Base-by-base conservation (phyloP, 2,113 vertebrate genomes). In the Dipodomys ordii region DNA sequence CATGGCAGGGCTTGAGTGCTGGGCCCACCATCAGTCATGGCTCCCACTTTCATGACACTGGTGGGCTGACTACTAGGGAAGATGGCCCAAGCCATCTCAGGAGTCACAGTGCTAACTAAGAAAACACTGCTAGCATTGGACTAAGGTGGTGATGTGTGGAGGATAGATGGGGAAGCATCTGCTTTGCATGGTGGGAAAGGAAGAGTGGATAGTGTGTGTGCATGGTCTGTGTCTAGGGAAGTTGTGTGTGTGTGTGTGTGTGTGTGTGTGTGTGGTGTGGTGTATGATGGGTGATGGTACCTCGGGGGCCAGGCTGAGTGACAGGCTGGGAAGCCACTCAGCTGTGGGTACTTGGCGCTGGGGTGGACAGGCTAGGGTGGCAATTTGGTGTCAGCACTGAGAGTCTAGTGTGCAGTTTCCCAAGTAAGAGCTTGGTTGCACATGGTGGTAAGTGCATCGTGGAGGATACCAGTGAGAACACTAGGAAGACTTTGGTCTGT, bases 381-480 rank as follows among this genome's bases (percentile, higher is more conserved):
- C 83, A 12, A 8, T 60, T 74, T 25, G 3, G 8, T 78, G 49
- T 80, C 72, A 0, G 53, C 46, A 74, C n/a, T 71, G 65, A 6
- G 32, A 22, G 57, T 44, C 35, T 4, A 11, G 18, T 7, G 57
- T 68, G 16, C 16, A 2, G 6, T 10, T 46, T 35, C 81, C 77
- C 32, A 12, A 7, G 15, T 12, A 0, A 19, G 20, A 27, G 76
- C 12, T 1, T 13, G 20, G 18, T 15, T 6, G 2, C 25, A 22
- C 0, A 1, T 4, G 0, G 39, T 6, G 69, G 19, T 7, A 2
- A 3, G 7, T 22, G 65, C 32, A 5, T 79, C 1, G 4, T 13
- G 2, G 22, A 68, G 68, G 16, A 30, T 49, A 12, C 49, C 49
- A 49, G 82, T 72, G 2, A 60, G 65, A 35, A 27, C 5, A 46